Percentiles rank a stretch among this genome's conserved stretches.
phyloP scores from a whole-genome alignment of 2,888 invertebrate species.

The Vannuccia rotundouncinata region DNA sequence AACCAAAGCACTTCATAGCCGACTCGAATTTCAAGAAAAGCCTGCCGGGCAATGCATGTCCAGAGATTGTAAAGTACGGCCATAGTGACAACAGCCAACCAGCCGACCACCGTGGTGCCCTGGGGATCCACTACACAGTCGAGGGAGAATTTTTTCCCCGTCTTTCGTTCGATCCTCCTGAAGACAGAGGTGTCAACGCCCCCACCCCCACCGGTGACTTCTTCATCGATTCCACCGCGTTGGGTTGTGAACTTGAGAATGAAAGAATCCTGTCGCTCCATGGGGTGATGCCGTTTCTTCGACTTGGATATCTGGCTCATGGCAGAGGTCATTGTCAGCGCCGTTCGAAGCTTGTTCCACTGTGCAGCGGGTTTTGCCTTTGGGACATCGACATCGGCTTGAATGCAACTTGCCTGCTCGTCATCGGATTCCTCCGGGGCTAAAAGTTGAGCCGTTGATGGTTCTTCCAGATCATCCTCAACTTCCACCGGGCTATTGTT shows the following conservation, averaged over 20 bases:
- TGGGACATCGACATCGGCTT: too few relatives aligned
- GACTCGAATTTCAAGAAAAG: slow-evolving; percentile 79
- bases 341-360: slow-evolving; percentile 89
- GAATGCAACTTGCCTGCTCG: too few relatives aligned
- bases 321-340: slow-evolving; percentile 57
- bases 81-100: slow-evolving; percentile 78
- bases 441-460: background rate
- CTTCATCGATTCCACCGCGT: slow-evolving; percentile 69
- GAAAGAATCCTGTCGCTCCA: slow-evolving; percentile 61
- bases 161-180: background rate
- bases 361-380: too few relatives aligned
- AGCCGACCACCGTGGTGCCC: slow-evolving; percentile 89
- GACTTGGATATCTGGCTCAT: slow-evolving; percentile 45
- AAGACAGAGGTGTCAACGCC: slow-evolving; percentile 1
- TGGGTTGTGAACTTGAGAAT: slow-evolving; percentile 85
- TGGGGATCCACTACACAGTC: slow-evolving; percentile 77
- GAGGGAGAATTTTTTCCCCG: background rate
- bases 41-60: slow-evolving; percentile 87
- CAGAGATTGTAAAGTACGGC: slow-evolving; percentile 89
- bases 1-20: slow-evolving; percentile 40
- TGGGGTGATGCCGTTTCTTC: slow-evolving; percentile 35
- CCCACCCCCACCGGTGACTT: slow-evolving; percentile 62
- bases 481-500: background rate
- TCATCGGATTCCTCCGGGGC: too few relatives aligned
- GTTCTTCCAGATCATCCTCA: background rate